These are phyloP conservation scores for Poliocrania exsul DNA, from an alignment of 2,797 vertebrate species.

Conservation along the genomic window DNA sequence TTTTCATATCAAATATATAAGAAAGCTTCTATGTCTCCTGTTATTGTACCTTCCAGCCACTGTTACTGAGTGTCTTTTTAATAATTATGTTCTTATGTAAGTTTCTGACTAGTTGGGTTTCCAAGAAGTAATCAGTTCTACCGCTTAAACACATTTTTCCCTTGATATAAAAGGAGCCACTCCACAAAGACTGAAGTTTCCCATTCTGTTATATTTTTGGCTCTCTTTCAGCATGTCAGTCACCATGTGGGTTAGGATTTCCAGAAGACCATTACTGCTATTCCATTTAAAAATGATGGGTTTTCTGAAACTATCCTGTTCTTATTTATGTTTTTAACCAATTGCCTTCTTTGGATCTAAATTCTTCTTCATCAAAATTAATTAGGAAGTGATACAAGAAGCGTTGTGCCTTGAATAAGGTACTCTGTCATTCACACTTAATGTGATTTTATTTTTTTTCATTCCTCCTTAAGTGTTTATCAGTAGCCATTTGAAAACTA, in stretches of 20 bases:
- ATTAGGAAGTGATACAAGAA: neutral
- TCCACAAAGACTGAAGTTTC: neutral
- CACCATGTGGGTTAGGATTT: neutral
- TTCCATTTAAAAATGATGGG: rapidly evolving
- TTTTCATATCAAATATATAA: neutral
- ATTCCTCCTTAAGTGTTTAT: neutral
- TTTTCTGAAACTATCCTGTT: neutral
- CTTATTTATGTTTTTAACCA: neutral
- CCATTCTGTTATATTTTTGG: neutral
- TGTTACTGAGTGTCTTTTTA: neutral
- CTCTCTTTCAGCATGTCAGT: neutral
- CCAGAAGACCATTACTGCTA: neutral
- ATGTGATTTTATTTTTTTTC: neutral
- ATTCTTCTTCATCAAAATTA: neutral
- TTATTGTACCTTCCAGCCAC: neutral
- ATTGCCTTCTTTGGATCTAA: neutral
- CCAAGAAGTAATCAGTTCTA: neutral
- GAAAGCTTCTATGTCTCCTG: neutral
- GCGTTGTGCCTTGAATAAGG: neutral
- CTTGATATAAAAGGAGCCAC: neutral
- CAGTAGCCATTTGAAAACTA: neutral
- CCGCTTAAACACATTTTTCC: neutral
- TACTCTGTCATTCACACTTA: neutral
- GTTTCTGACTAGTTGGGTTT: neutral
- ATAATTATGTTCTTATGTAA: neutral